These are phyloP conservation scores for Lethrus apterus DNA, from an alignment of 1,140 invertebrate genomes.

Conservation along the genomic window DNA sequence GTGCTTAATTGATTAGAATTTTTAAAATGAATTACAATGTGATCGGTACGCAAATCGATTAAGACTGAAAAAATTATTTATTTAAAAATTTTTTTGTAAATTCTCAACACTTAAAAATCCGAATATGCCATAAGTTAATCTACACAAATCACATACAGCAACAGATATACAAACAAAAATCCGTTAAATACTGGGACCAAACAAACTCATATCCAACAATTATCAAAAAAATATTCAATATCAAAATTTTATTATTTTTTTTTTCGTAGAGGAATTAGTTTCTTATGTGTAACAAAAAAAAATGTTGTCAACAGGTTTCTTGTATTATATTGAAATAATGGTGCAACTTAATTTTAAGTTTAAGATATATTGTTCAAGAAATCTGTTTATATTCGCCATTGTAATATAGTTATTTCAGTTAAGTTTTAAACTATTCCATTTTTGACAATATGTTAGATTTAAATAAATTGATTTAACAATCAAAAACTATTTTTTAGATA, in stretches of 20 bases:
- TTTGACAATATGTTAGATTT: constrained; percentile 39
- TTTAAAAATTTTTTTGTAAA: not conserved
- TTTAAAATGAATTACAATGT: constrained; percentile 22
- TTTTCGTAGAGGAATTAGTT: constrained; percentile 7
- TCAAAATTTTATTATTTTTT: constrained; percentile 11
- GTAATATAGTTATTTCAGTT: constrained; percentile 15
- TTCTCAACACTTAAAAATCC: no score
- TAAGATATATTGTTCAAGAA: constrained; percentile 9
- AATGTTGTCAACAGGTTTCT: constrained; percentile 13
- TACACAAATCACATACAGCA: constrained; percentile 3
- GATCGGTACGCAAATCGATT: constrained; percentile 28
- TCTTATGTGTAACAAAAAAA: constrained; percentile 16
- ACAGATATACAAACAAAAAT: constrained; percentile 5
- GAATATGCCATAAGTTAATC: constrained; percentile 15
- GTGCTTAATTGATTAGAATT: constrained; percentile 15
- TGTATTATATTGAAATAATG: constrained; percentile 4
- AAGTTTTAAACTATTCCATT: constrained; percentile 31
- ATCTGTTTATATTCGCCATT: constrained; percentile 14
- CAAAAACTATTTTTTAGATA: no score
- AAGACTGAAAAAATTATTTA: constrained; percentile 29
- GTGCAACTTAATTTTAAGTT: constrained; percentile 12
- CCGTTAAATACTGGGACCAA: constrained; percentile 33
- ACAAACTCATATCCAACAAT: constrained; percentile 33
- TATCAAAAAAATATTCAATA: constrained; percentile 24
- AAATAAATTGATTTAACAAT: constrained; percentile 15